Evolutionary conservation across 2,888 invertebrate species (phyloP).

Genomic region (Leucoma salicis): DNA sequence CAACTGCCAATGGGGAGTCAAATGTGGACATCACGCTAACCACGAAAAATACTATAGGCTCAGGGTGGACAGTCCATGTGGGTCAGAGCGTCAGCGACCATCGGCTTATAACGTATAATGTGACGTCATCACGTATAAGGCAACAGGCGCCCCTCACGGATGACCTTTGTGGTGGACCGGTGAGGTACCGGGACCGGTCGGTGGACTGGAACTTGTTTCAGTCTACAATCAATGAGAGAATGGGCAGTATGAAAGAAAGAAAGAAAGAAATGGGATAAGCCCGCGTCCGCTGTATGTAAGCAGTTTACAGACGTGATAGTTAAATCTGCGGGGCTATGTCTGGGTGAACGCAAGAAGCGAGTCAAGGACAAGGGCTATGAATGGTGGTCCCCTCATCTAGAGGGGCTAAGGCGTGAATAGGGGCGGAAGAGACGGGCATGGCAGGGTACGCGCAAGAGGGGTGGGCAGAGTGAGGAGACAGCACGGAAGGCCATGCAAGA

Average conservation of each 20-base stretch:
- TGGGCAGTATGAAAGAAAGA: not conserved
- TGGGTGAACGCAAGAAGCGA: not conserved
- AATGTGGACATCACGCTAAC: conserved; percentile 32
- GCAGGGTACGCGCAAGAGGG: conserved; percentile 1
- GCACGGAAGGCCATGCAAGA: not conserved
- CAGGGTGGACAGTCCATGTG: conserved; percentile 23
- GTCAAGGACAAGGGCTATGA: conserved; percentile 8
- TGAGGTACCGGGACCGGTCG: not conserved
- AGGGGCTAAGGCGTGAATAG: not conserved
- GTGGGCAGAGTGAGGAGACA: not conserved
- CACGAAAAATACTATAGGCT: conserved; percentile 8
- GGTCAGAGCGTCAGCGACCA: conserved; percentile 26
- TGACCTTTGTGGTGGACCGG: not conserved
- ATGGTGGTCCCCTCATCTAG: conserved; percentile 11
- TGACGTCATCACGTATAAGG: too few relatives aligned
- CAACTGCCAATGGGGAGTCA: conserved; percentile 12
- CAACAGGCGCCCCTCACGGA: not conserved
- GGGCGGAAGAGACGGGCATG: conserved; percentile 4
- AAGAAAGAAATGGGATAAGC: not conserved
- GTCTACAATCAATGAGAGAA: not conserved
- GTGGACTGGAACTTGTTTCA: not conserved
- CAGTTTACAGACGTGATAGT: too few relatives aligned
- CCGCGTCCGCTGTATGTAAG: not conserved
- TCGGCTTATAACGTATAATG: conserved; percentile 14
- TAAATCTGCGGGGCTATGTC: too few relatives aligned